Evolutionary conservation across 1,140 invertebrate genomes (phyloP), one percentile per base, ranked within the genome.

Genomic region (Leptinotarsa defecta): DNA sequence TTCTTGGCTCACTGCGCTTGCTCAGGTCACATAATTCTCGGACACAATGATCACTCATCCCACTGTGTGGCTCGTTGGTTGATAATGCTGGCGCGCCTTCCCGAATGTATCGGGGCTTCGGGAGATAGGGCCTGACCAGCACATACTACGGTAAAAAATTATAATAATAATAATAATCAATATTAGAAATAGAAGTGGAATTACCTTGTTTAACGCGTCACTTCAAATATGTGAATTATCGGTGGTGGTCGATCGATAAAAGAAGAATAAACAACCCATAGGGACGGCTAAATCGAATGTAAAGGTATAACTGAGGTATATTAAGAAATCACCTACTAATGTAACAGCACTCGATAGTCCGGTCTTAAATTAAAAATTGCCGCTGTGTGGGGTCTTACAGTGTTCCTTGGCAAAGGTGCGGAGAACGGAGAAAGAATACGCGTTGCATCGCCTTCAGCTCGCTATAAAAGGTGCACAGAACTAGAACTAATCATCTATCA

Each of bases 311-410:
- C 24, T 20, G 49, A 43, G 15, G 17, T 48, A 69, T 74, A 76
- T 76, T 76, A 76, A 78, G 77, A 76, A 78, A 78, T 78, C 74
- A 78, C 74, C 74, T 74, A 76, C 61, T 72, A 78, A 76, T 78
- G 72, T 71, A 67, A 71, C 73, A 76, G 75, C 75, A 69, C 65
- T 52, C 77, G 49, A 72, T 73, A 73, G 71, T 61, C 71, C 52
- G 75, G 74, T 49, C 67, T 71, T 71, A 76, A 78, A 78, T 74
- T 76, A 76, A 78, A 78, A 78, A 78, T 49, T 19, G 72, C 77
- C 75, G 72, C 73, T 62, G 75, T 78, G 77, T 78, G 77, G 71
- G 77, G 77, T 78, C 77, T 69, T 43, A 48, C 74, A 64, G 64
- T 71, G 63, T 61, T 43, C 63, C 19, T 61, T 69, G 73, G 68